These are phyloP conservation scores for Penelope pileata DNA, from an alignment of 2,113 vertebrate species.

Conservation along the genomic window DNA sequence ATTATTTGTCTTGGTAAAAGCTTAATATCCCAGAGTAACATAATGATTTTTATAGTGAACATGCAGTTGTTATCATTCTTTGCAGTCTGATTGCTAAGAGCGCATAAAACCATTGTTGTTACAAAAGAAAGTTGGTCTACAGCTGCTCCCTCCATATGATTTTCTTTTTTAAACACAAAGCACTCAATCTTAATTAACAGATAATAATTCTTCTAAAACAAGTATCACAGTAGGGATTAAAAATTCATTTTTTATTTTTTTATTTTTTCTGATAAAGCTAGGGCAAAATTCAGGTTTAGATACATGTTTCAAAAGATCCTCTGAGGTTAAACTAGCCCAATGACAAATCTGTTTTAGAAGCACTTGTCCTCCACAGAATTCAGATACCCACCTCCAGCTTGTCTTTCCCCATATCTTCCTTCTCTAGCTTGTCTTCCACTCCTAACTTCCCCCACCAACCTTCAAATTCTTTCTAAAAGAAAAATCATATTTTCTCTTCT, in stretches of 20 bases:
- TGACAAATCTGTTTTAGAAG: not conserved
- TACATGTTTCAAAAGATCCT: not conserved
- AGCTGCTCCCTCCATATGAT: rapidly evolving
- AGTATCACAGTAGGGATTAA: not conserved
- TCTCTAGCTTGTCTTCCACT: not conserved
- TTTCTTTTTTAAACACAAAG: not conserved
- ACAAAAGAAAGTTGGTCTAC: not conserved
- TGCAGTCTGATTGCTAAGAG: not conserved
- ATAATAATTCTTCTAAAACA: not conserved
- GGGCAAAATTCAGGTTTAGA: not conserved
- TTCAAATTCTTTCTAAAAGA: not conserved
- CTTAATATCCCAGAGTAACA: not conserved
- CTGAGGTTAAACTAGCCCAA: not conserved
- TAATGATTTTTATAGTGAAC: not conserved
- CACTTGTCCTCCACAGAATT: not conserved
- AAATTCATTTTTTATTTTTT: not conserved
- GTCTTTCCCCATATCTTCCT: not conserved
- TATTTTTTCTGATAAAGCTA: not conserved
- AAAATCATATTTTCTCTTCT: not conserved
- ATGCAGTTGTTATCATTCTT: not conserved
- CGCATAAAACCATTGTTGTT: not conserved
- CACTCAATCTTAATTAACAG: not conserved
- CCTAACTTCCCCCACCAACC: not conserved
- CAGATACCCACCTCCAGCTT: not conserved
- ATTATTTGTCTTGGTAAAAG: not conserved